Evolutionary conservation across 2,113 vertebrate genomes (phyloP).

Genomic region (Chlamydotis undulata): DNA sequence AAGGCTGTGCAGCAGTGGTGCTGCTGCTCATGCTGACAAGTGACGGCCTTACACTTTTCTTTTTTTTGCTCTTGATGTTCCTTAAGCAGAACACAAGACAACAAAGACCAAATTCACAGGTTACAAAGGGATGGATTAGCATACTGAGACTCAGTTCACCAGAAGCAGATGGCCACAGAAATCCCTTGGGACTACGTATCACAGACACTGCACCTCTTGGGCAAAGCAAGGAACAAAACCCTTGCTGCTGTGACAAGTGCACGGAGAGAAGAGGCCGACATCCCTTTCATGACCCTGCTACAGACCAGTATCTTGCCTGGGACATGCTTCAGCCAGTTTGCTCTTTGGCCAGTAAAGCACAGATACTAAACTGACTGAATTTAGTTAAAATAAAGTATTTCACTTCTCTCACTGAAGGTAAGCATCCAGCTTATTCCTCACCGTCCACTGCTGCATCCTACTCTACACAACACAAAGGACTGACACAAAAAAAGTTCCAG

Average conservation of each 20-base stretch:
- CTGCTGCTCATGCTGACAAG: neutral
- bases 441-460: neutral
- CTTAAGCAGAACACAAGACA: neutral
- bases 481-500: neutral
- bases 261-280: fast-evolving
- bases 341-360: neutral
- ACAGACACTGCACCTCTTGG: neutral
- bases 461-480: neutral
- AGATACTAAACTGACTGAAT: neutral
- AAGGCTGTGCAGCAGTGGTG: too few relatives aligned
- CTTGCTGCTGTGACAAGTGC: neutral
- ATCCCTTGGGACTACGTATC: neutral
- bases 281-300: neutral
- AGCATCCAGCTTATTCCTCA: neutral
- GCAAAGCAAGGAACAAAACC: neutral
- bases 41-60: fast-evolving
- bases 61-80: neutral
- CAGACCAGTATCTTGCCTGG: neutral
- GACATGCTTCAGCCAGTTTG: neutral
- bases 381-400: neutral
- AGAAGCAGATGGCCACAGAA: slow-evolving; percentile 35
- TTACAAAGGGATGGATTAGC: neutral
- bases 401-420: neutral
- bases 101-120: neutral
- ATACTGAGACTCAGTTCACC: neutral